These are phyloP conservation scores for Eretmocerus hayati DNA, from an alignment of 2,888 invertebrate genomes.

Conservation along the genomic window DNA sequence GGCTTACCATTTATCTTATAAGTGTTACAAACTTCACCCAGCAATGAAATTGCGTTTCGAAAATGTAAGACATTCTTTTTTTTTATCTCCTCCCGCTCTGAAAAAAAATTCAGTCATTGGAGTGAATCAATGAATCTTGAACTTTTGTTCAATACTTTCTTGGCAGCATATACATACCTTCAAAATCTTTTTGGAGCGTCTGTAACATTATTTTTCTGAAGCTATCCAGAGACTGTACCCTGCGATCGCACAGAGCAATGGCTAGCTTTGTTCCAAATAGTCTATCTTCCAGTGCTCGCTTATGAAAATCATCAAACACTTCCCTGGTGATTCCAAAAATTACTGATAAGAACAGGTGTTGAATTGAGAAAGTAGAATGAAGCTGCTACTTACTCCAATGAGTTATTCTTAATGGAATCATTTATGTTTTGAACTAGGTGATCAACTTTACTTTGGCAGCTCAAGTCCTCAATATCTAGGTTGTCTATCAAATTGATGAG, in stretches of 20 bases:
- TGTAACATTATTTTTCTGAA: constrained; percentile 6
- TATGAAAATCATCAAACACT: constrained; percentile 22
- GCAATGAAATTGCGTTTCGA: constrained; percentile 42
- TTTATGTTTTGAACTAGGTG: constrained; percentile 11
- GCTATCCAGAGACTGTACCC: constrained; percentile 10
- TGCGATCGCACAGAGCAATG: constrained; percentile 8
- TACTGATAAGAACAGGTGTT: no score
- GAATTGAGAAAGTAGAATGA: no score
- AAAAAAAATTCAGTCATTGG: neutral
- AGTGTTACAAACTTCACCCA: constrained; percentile 43
- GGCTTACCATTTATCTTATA: constrained; percentile 29
- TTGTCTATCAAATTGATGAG: constrained; percentile 24
- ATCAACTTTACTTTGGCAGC: constrained; percentile 6
- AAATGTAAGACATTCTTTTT: constrained; percentile 30
- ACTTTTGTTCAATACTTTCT: no score
- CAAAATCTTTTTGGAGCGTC: constrained; percentile 15
- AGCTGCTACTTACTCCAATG: constrained; percentile 14
- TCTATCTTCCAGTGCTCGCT: constrained; percentile 26
- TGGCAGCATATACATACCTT: no score
- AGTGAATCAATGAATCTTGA: neutral
- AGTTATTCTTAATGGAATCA: constrained; percentile 9
- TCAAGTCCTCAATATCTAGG: constrained; percentile 10
- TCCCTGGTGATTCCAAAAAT: constrained; percentile 15
- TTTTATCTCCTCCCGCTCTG: constrained; percentile 28
- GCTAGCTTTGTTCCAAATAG: constrained; percentile 26